Conservation (phyloP, 1,140 invertebrate species). For the Hylaeus volcanicus region DNA sequence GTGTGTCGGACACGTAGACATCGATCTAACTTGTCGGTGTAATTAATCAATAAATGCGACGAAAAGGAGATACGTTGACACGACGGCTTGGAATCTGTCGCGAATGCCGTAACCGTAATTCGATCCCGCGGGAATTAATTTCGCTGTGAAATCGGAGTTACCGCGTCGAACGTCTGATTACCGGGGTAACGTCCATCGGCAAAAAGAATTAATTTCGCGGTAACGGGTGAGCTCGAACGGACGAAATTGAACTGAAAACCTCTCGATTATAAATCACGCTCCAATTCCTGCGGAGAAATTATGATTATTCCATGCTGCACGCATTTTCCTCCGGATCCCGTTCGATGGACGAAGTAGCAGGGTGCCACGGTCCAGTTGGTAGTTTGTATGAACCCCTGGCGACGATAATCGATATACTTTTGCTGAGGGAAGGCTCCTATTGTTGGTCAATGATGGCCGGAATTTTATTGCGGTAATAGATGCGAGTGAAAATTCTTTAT, state of each 20-base stretch:
- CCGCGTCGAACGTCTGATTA: not conserved
- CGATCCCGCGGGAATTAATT: not conserved
- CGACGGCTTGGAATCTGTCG: not conserved
- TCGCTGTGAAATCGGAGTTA: not conserved
- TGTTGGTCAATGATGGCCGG: no score
- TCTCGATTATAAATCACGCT: no score
- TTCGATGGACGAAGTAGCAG: no score
- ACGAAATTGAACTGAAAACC: not conserved
- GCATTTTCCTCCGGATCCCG: not conserved
- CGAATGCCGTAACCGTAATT: not conserved
- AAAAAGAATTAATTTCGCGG: not conserved
- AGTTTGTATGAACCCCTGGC: no score
- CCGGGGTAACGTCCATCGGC: not conserved
- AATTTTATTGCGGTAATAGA: no score
- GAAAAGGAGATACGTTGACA: conserved; percentile 2
- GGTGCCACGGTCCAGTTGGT: no score
- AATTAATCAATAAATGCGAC: not conserved
- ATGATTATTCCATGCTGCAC: no score
- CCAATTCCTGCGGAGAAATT: not conserved
- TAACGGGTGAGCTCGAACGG: not conserved
- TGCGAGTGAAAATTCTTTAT: no score
- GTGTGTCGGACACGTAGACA: not conserved
- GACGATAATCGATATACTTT: no score
- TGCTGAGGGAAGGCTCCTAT: no score
- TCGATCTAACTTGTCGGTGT: not conserved